phyloP scores from a whole-genome alignment of 2,113 vertebrate species.

The Macroglossus sobrinus region DNA sequence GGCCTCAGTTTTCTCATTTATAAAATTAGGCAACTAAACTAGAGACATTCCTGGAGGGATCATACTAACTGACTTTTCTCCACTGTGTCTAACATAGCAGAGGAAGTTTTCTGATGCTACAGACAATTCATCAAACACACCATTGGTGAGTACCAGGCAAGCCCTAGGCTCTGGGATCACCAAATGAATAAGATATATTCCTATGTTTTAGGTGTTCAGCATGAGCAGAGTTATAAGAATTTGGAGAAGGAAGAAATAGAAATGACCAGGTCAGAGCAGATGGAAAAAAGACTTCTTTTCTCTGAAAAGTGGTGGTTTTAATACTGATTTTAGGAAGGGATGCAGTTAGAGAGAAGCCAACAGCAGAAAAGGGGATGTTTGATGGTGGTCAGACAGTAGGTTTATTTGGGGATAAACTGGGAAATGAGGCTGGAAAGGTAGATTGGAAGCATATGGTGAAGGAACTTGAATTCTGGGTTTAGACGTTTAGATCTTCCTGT shows the following conservation, averaged over 20 bases:
- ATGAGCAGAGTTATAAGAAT: neutral
- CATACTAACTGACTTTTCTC: neutral
- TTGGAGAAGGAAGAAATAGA: neutral
- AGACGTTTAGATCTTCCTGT: neutral
- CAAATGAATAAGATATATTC: neutral
- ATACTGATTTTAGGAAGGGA: neutral
- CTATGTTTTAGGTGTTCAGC: neutral
- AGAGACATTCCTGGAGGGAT: neutral
- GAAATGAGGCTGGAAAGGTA: neutral
- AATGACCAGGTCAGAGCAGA: neutral
- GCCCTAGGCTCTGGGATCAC: neutral
- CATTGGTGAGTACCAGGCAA: neutral
- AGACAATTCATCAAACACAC: neutral
- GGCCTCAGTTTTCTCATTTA: neutral
- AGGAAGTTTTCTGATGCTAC: neutral
- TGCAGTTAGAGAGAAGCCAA: neutral
- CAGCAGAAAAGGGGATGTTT: neutral
- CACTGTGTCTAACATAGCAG: neutral
- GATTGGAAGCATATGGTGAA: neutral
- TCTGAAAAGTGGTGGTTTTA: neutral
- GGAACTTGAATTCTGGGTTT: neutral
- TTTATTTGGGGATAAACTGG: neutral
- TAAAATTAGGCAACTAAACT: slow-evolving; percentile 7
- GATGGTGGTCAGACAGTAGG: neutral
- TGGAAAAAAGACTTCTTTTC: neutral